A percentile compares a stretch with the other conserved stretches of the same genome.
phyloP scores from a whole-genome alignment of 2,113 vertebrate species.

The Nibea albiflora region DNA sequence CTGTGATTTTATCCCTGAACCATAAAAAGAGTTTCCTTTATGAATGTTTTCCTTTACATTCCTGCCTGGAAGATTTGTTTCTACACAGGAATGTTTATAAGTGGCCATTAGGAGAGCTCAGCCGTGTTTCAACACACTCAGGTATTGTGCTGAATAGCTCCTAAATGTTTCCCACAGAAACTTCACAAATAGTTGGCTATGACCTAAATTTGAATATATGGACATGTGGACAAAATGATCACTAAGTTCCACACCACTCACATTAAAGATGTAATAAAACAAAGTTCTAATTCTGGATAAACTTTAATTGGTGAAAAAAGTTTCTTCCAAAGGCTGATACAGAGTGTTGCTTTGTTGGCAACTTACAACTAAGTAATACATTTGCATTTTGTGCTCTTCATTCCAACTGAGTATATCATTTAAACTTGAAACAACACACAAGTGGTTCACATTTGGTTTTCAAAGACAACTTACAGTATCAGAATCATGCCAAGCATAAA shows the following conservation, averaged over 20 bases:
- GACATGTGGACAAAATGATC: background rate
- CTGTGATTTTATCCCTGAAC: slow-evolving; percentile 32
- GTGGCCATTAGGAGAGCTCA: background rate
- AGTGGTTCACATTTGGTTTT: slow-evolving; percentile 21
- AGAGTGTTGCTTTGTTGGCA: background rate
- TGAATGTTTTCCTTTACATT: background rate
- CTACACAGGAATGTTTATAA: slow-evolving; percentile 50
- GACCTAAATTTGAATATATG: slow-evolving; percentile 12
- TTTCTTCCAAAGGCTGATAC: background rate
- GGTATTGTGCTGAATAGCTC: slow-evolving; percentile 17
- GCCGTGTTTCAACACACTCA: slow-evolving; percentile 28
- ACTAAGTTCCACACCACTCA: background rate
- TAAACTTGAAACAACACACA: background rate
- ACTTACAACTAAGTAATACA: background rate
- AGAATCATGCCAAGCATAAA: background rate
- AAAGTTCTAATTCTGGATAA: background rate
- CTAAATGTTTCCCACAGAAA: background rate
- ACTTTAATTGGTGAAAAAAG: slow-evolving; percentile 36
- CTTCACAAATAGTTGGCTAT: background rate
- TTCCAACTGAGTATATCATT: slow-evolving; percentile 20
- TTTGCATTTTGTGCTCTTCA: slow-evolving; percentile 24
- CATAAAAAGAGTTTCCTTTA: slow-evolving; percentile 23
- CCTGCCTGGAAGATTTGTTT: slow-evolving; percentile 16
- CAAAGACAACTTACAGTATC: slow-evolving; percentile 5
- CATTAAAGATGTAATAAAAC: background rate